Base-by-base conservation (phyloP, 1,140 invertebrate species). In the Uloborus diversus region DNA sequence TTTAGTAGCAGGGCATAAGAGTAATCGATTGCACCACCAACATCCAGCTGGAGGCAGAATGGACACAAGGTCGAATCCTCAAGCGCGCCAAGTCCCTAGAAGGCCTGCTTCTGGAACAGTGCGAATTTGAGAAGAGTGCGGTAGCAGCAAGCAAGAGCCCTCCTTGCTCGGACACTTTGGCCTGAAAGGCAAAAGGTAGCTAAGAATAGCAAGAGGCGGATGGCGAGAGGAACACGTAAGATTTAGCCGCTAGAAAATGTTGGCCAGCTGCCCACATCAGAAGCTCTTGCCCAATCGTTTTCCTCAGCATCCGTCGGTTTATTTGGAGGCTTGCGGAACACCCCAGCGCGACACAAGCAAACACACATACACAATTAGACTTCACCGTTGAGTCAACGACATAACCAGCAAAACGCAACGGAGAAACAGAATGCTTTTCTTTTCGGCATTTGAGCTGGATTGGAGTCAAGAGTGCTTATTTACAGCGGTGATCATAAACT, bases 171-270 rank as follows among this genome's bases (percentile, higher is more conserved):
- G 73, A 78, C 73, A 78, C 62, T 78, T 62, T 53, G 73, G 73
- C 49, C 61, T 78, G 27, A 64, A 75, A 75, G 59, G 49, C 25
- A 49, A 33, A 64, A 47, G 59, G 28, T 49, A 33, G 14, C 73
- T 66, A 65, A 78, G 73, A 78, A 78, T 78, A 78, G 73, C 71
- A 35, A n/a, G 25, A 65, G 57, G 32, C 51, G 49, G 61, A 65
- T 65, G 61, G 62, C 42, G 42, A 62, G 49, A 62, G 49, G 69
- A 37, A 32, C 25, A 53, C 7, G 57, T 57, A 23, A 35, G 56
- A 28, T 32, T 75, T 23, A 35, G 49, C 56, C 47, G 37, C 42
- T 53, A 42, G 11, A 7, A 57, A 78, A 65, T 66, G 62, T 78
- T 78, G 73, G 73, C 59, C 73, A 78, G 47, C 27, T 78, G 61